Conservation (phyloP, 2,113 vertebrate genomes). For the Nycticebus coucang region DNA sequence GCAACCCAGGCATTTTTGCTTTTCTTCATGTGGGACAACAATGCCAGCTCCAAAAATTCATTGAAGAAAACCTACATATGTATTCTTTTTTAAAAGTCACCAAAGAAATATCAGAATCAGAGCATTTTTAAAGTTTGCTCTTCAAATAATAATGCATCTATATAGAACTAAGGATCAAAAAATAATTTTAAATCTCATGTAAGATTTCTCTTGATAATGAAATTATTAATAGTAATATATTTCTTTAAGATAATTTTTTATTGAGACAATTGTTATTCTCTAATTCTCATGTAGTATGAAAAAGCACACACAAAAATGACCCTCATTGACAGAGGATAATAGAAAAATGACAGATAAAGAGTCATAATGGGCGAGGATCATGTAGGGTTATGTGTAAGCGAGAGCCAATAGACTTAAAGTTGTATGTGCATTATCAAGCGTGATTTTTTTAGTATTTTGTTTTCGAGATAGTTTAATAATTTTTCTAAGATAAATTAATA, state of each 20-base stretch:
- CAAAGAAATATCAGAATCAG: background rate
- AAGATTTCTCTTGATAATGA: constrained; percentile 26
- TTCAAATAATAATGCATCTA: constrained; percentile 9
- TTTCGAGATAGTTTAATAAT: background rate
- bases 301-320: background rate
- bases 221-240: constrained; percentile 4
- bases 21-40: constrained; percentile 16
- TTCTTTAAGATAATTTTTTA: constrained; percentile 9
- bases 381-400: background rate
- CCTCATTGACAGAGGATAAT: background rate
- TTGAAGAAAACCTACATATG: background rate
- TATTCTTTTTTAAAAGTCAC: background rate
- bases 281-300: background rate
- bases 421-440: background rate
- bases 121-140: background rate
- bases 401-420: background rate
- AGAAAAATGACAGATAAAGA: background rate
- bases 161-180: background rate
- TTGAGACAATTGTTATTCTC: background rate
- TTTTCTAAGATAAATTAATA: constrained; percentile 10
- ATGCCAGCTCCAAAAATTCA: background rate
- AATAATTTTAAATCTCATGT: background rate
- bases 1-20: background rate
- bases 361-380: background rate
- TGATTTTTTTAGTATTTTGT: background rate